Evolutionary conservation across 2,113 vertebrate species (phyloP).

Genomic region (Saguinus midas): DNA sequence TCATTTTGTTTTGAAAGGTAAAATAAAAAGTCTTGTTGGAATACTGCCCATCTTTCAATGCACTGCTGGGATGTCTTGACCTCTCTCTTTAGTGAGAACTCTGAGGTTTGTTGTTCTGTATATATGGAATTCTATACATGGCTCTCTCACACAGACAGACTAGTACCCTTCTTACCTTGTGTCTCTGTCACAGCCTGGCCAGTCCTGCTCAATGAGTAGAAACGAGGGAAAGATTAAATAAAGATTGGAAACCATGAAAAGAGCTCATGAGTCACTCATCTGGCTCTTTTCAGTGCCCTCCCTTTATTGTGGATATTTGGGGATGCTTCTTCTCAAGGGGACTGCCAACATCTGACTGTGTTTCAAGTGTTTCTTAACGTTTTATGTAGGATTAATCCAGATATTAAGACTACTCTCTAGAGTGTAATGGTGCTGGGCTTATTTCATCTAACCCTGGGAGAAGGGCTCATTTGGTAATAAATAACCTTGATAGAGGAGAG

Average conservation of each 20-base stretch:
- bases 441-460: not conserved
- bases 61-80: not conserved
- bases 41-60: not conserved
- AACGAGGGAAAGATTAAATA: not conserved
- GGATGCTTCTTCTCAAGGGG: not conserved
- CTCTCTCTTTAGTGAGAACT: not conserved
- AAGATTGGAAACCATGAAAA: not conserved
- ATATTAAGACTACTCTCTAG: not conserved
- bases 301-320: not conserved
- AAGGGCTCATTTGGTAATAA: not conserved
- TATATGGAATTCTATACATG: not conserved
- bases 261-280: not conserved
- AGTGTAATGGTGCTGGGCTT: not conserved
- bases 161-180: not conserved
- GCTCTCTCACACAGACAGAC: not conserved
- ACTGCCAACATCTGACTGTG: not conserved
- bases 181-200: not conserved
- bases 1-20: conserved; percentile 41
- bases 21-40: not conserved
- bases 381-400: conserved; percentile 42
- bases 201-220: not conserved
- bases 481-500: conserved; percentile 1
- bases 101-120: not conserved
- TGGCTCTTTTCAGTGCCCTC: not conserved
- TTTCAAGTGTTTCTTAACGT: not conserved